phyloP scores from a whole-genome alignment of 2,797 vertebrate genomes.

The Acrossocheilus wenchowensis region DNA sequence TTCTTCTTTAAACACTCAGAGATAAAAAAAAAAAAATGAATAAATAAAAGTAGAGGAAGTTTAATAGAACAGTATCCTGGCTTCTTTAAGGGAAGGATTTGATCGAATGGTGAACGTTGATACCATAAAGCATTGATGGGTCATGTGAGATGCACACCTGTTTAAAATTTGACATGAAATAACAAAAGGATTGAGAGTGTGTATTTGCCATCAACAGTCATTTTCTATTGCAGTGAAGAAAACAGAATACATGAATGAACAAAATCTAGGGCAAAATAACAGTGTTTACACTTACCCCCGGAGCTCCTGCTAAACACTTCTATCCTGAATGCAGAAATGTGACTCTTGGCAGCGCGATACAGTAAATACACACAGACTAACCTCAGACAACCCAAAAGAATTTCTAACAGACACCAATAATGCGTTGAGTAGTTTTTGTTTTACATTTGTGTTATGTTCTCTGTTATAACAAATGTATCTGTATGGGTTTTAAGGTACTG shows the following conservation, averaged over 20 bases:
- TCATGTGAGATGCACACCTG: background rate
- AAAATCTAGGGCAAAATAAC: slow-evolving; percentile 61
- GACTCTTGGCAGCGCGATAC: slow-evolving; percentile 35
- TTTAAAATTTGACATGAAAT: slow-evolving; percentile 7
- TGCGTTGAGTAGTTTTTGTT: background rate
- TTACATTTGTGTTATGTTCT: background rate
- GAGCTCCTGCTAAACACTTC: slow-evolving; percentile 7
- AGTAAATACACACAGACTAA: slow-evolving; percentile 38
- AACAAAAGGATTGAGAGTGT: slow-evolving; percentile 25
- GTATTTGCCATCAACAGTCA: slow-evolving; percentile 60
- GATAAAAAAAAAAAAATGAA: too few species aligned
- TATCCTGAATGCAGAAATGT: slow-evolving; percentile 26
- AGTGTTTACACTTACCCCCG: slow-evolving; percentile 50
- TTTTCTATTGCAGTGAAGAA: slow-evolving; percentile 73
- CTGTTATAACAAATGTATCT: background rate
- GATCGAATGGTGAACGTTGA: background rate
- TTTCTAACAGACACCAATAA: background rate
- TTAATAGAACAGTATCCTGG: background rate
- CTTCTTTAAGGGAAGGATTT: background rate
- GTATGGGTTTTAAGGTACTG: background rate
- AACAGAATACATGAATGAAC: slow-evolving; percentile 75
- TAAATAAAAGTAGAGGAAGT: background rate
- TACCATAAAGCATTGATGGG: background rate
- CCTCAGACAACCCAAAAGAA: background rate
- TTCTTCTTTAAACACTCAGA: background rate